Percentiles rank a stretch among this genome's conserved stretches.
phyloP scores from a whole-genome alignment of 2,797 vertebrate genomes.

The Novumbra hubbsi region DNA sequence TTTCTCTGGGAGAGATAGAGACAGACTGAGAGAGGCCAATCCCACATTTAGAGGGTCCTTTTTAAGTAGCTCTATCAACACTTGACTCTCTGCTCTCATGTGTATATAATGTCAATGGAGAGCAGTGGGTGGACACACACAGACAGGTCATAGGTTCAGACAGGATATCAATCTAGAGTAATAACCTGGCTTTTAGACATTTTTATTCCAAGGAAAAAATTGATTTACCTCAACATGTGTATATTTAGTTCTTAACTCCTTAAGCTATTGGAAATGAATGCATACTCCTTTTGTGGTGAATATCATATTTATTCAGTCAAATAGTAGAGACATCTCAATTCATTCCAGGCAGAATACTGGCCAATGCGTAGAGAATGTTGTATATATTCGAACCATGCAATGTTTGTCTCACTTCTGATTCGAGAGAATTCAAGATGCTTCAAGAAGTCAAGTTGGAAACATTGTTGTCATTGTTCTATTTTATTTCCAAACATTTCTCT shows the following conservation, averaged over 20 bases:
- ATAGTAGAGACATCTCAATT: not conserved
- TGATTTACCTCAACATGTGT: no score
- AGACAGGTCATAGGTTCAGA: slow-evolving; percentile 36
- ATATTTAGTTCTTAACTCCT: no score
- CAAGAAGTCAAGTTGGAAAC: no score
- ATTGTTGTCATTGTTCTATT: no score
- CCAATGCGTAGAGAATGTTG: not conserved
- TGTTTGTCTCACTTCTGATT: no score
- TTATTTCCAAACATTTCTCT: no score
- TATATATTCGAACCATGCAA: not conserved
- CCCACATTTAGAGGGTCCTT: slow-evolving; percentile 28
- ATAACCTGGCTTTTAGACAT: slow-evolving; percentile 7
- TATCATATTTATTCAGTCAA: not conserved
- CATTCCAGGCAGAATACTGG: not conserved
- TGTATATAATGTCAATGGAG: slow-evolving; percentile 37
- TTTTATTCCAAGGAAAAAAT: not conserved
- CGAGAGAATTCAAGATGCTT: no score
- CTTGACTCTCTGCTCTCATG: slow-evolving; percentile 30
- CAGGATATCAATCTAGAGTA: slow-evolving; percentile 34
- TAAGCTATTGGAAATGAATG: not conserved
- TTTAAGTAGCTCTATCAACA: slow-evolving; percentile 36
- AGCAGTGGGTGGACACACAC: slow-evolving; percentile 24
- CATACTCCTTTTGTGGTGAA: not conserved
- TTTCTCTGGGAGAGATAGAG: slow-evolving; percentile 47
- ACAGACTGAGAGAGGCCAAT: no score